Evolutionary conservation across 2,888 invertebrate genomes (phyloP), one percentile per base, ranked within the genome.

Genomic region (Acrobasis repandana): DNA sequence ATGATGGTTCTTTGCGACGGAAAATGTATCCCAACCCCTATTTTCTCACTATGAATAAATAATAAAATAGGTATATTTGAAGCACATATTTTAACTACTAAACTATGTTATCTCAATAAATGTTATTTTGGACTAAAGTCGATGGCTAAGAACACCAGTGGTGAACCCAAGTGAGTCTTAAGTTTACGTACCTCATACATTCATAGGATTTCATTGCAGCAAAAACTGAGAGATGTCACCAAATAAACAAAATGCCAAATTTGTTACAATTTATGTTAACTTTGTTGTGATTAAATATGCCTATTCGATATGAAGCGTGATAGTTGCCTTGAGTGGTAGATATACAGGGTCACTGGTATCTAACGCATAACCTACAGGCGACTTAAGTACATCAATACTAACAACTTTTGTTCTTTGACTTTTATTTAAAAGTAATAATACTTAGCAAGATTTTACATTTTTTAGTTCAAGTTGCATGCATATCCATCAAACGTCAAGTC

Each of bases 281-380:
- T 66, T 74, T 67, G 65, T 72, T 71, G 70, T 67, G 71, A 75
- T 67, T 71, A 73, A 70, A 70, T 72, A 67, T 71, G 76, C 73
- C 74, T 76, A 73, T 73, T 80, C 75, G 68, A 74, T 72, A 68
- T 67, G 73, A 73, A 67, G 74, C 67, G 74, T 79, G 76, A 73
- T 72, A 74, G 72, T 76, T 79, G 78, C 76, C 76, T 76, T 77
- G 71, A 74, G 74, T 71, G 72, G 67, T 68, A 73, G 68, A 72
- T 72, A 67, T 67, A n/a, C n/a, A n/a, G n/a, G n/a, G n/a, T n/a
- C n/a, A n/a, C n/a, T n/a, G n/a, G n/a, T n/a, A n/a, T n/a, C n/a
- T n/a, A n/a, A n/a, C n/a, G n/a, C n/a, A n/a, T n/a, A n/a, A n/a
- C n/a, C n/a, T n/a, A n/a, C n/a, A n/a, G n/a, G n/a, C n/a, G n/a